Base-by-base conservation (phyloP, 2,888 invertebrate species). In the Oxycera nigricornis region DNA sequence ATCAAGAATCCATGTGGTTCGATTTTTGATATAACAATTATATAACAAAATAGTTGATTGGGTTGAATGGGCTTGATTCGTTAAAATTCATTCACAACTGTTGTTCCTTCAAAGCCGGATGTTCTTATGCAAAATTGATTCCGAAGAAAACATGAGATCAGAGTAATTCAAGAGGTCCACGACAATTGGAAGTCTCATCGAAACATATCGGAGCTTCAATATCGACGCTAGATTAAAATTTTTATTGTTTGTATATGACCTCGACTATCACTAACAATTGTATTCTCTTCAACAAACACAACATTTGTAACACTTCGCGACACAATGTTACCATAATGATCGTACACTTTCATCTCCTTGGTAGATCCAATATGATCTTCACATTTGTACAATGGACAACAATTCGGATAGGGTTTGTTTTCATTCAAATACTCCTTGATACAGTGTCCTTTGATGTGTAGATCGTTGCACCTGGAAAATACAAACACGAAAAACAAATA, bases 371-470 rank as follows among this genome's bases (percentile, higher is more conserved):
- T 1, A 68, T 70, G 35, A 79, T 79, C 11, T 78, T 80, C 73
- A 76, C 84, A 84, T 68, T 82, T 80, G 73, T 82, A 83, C 22
- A 80, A 68, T 1, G 84, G 83, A 75, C 84, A 84, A 41, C 84
- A 84, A 20, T 78, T 79, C 0, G 84, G 84, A 79, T 83, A 84
- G 2, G 81, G 77, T 73, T 79, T 80, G 26, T 78, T 74, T 67
- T 82, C 80, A 6, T 78, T 79, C 11, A 80, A 74, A 2, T 81
- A 81, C 9, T 82, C 31, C 1, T 78, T 74, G 3, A 74, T 74
- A 61, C 85, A 84, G 50, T 79, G 78, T 24, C 84, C 83, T 9
- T 80, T 78, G 2, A 82, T 72, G 2, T 72, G 74, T 0, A 83
- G 84, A 30, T 80, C 76, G 73, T 81, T 81, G 62, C 84, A 84